Evolutionary conservation across 2,888 invertebrate genomes (phyloP).

Genomic region (Asteroscopus sphinx): DNA sequence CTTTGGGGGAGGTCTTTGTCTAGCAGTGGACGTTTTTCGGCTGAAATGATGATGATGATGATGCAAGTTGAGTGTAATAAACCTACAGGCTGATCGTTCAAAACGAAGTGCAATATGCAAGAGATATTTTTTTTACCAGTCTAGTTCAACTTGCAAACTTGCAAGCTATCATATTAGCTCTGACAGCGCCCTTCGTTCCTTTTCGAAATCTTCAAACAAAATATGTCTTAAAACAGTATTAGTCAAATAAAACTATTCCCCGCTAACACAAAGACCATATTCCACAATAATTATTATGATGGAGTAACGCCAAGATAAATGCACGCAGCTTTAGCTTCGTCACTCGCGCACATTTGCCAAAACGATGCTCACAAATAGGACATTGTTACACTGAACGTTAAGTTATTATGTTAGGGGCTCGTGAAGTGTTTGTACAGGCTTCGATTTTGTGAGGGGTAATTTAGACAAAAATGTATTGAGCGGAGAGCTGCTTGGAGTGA

Average conservation of each 20-base stretch:
- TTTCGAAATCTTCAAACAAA: no score
- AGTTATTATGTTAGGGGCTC: slow-evolving; percentile 31
- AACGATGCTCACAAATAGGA: slow-evolving; percentile 51
- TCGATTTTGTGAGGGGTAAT: slow-evolving; percentile 15
- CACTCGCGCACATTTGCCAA: slow-evolving; percentile 66
- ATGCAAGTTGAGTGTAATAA: no score
- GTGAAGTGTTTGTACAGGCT: slow-evolving; percentile 13
- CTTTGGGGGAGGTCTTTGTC: no score
- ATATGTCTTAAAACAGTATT: no score
- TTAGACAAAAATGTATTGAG: not conserved
- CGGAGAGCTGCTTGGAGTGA: not conserved
- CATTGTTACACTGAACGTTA: slow-evolving; percentile 22
- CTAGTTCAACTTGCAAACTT: no score
- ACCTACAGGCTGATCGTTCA: no score
- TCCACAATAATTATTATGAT: slow-evolving; percentile 67
- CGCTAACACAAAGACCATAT: slow-evolving; percentile 49
- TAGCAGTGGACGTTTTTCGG: no score
- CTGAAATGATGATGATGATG: no score
- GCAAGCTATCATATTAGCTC: no score
- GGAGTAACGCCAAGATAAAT: slow-evolving; percentile 73
- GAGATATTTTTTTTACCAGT: no score
- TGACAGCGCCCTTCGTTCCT: no score
- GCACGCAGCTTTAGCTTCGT: slow-evolving; percentile 68
- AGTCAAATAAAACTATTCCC: not conserved
- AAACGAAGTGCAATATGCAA: no score